Base-by-base conservation (phyloP, 2,888 invertebrate species). In the Caenorhabditis auriculariae region DNA sequence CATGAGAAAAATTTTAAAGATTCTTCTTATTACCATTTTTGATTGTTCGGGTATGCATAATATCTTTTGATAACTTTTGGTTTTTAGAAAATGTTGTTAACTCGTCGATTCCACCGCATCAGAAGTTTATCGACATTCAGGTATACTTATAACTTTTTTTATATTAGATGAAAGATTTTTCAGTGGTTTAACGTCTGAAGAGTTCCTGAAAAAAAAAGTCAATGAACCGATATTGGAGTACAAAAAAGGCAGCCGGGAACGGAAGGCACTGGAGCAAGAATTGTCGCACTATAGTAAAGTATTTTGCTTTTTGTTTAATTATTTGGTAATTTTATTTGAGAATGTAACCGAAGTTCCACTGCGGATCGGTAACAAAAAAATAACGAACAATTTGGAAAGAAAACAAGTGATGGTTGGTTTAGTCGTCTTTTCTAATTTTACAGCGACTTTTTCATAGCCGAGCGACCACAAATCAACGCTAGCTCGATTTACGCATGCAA, bases 401-500 rank as follows among this genome's bases (percentile, higher is more conserved):
- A 88, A 89, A 81, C 95, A 96, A 87, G 88, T 88, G 66, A 86
- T 86, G 86, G 87, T 87, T 81, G 80, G 82, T 49, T 21, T 45
- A 12, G 19, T 3, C n/a, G 6, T 12, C 19, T 54, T 47, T 51
- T 39, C 24, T 12, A 4, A 7, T 5, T 19, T 24, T 21, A 19
- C 47, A 2, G 19, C 32, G 17, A 39, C 29, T 45, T 27, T 47
- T 50, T 19, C 81, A 86, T 88, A 88, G 91, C 95, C 95, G 3
- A 94, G 93, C 82, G 88, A 94, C 82, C 95, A 96, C 83, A 84
- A 87, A 68, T 88, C 88, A 69, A 89, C 89, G 81, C 84, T 98
- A 53, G 94, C 96, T 23, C 89, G 91, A 82, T 98, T 89, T 84
- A 91, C 92, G 81, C 90, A 93, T 84, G 95, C 96, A 0, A 89